Percentiles rank a stretch among this genome's conserved stretches.
These are phyloP conservation scores for Periphyllus acericola DNA, from an alignment of 2,888 invertebrate species.

Conservation along the genomic window DNA sequence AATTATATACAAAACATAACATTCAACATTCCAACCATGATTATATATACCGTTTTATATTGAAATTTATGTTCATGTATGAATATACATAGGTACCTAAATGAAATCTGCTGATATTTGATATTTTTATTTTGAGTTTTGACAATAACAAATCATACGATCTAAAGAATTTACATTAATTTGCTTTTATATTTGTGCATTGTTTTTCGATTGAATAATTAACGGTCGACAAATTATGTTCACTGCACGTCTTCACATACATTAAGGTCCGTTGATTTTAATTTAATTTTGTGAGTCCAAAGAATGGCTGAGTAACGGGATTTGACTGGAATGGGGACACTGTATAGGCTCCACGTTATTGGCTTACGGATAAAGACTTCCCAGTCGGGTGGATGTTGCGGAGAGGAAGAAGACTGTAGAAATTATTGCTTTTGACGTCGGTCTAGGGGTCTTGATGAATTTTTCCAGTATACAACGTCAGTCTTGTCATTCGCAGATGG, in stretches of 20 bases:
- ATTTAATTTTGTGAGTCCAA: slow-evolving; percentile 44
- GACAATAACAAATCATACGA: no score
- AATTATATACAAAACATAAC: neutral
- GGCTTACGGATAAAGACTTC: slow-evolving; percentile 43
- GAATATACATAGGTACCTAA: no score
- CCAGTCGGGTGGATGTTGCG: neutral
- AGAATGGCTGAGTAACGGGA: slow-evolving; percentile 31
- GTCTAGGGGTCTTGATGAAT: slow-evolving; percentile 29
- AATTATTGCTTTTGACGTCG: slow-evolving; percentile 56
- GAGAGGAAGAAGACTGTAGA: neutral
- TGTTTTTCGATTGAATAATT: slow-evolving; percentile 18
- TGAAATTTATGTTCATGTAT: no score
- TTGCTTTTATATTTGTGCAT: neutral
- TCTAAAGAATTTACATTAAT: no score
- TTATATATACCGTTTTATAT: no score
- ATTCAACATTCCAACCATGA: no score
- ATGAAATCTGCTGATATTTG: no score
- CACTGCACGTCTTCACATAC: neutral
- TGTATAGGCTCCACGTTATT: slow-evolving; percentile 13
- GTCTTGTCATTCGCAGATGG: slow-evolving; percentile 43
- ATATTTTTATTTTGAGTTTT: no score
- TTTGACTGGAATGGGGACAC: slow-evolving; percentile 32
- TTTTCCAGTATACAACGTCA: slow-evolving; percentile 25
- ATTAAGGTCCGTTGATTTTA: slow-evolving; percentile 23
- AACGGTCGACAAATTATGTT: neutral